Evolutionary conservation across 2,888 invertebrate species (phyloP), one percentile per base, ranked within the genome.

Genomic region (Pocota personata): DNA sequence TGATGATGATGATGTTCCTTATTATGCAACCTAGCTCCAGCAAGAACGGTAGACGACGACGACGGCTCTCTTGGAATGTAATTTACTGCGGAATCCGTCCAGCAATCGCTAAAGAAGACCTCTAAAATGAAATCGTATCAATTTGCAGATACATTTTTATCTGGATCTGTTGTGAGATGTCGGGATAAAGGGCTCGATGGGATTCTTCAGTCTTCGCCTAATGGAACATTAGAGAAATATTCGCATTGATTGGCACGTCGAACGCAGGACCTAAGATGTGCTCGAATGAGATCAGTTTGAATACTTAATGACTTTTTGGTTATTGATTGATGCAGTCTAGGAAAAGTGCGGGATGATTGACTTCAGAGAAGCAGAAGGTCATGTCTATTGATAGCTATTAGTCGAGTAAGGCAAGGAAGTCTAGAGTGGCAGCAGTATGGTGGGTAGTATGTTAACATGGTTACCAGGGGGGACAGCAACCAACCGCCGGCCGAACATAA

Each of bases 121-220:
- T 71, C 5, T 71, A 8, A 71, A 80, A 80, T 80, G 58, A 80
- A 71, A 43, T 84, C 66, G 57, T 80, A 80, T 76, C 80, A 84
- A 84, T 79, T 84, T 84, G 69, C 43, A 75, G 69, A 75, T 84
- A 69, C 84, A 37, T 75, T 77, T 75, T 75, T 79, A 84, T 84
- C 79, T 84, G 69, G 67, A 75, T 84, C 40, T 55, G 50, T 21
- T 27, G 32, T 8, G 40, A 64, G 57, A 69, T 78, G 78, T 16
- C 58, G 35, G 30, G 67, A 73, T 60, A 73, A 57, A 46, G 46
- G 67, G 16, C 12, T 35, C 48, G 52, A 37, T 21, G 60, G 10
- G 50, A 24, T 57, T 21, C 57, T 37, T 16, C 55, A 76, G 35
- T 32, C 16, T 7, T 24, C 10, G 48, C 66, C 37, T 57, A 57